These are phyloP conservation scores for Saturnia pavonia DNA, from an alignment of 2,888 invertebrate species.

Conservation along the genomic window DNA sequence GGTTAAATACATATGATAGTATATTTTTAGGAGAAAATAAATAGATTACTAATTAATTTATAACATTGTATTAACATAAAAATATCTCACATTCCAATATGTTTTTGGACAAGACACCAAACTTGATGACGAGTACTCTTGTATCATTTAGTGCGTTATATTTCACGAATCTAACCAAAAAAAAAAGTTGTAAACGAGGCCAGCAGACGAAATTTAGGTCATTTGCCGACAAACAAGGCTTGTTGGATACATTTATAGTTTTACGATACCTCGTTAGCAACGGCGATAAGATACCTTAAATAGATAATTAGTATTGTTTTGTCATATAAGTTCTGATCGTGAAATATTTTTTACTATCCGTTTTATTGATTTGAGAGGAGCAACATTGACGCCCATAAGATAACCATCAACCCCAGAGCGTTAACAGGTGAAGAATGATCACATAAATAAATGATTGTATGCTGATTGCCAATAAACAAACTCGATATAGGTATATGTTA, in stretches of 20 bases:
- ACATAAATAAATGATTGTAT: slow-evolving; percentile 61
- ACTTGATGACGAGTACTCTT: slow-evolving; percentile 52
- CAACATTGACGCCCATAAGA: slow-evolving; percentile 33
- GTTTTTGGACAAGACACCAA: slow-evolving; percentile 35
- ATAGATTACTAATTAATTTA: slow-evolving; percentile 20
- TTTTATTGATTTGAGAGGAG: slow-evolving; percentile 38
- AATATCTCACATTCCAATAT: slow-evolving; percentile 32
- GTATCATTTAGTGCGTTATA: slow-evolving; percentile 63
- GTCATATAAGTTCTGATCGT: slow-evolving; percentile 40
- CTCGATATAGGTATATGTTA: slow-evolving; percentile 46
- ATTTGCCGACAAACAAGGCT: slow-evolving; percentile 64
- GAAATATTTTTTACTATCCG: slow-evolving; percentile 38
- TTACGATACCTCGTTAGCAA: slow-evolving; percentile 73
- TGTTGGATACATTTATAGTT: slow-evolving; percentile 68
- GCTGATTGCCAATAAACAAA: slow-evolving; percentile 73
- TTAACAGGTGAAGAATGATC: slow-evolving; percentile 50
- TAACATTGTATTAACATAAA: slow-evolving; percentile 31
- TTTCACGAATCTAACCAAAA: slow-evolving; percentile 47
- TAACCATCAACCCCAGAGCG: slow-evolving; percentile 32
- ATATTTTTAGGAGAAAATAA: neutral
- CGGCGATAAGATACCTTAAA: slow-evolving; percentile 69
- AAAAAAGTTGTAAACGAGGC: slow-evolving; percentile 57
- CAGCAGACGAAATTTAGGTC: slow-evolving; percentile 60
- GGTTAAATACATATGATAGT: neutral
- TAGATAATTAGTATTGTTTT: slow-evolving; percentile 78